A percentile compares a stretch with the other conserved stretches of the same genome.
phyloP scores from a whole-genome alignment of 2,888 invertebrate genomes.

The Agrotis segetum region DNA sequence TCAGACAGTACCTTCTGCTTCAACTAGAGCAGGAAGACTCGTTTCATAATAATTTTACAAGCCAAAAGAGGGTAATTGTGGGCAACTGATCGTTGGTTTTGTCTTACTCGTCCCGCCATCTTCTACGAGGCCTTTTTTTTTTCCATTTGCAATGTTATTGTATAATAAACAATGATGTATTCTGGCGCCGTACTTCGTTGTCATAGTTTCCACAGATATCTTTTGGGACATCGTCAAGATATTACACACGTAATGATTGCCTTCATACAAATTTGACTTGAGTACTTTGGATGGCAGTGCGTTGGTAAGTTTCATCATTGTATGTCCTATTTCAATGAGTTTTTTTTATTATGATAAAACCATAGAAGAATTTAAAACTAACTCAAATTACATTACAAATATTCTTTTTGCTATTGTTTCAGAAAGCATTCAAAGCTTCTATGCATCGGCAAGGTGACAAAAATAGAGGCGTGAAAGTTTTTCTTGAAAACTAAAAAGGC shows the following conservation, averaged over 20 bases:
- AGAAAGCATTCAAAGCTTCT: not conserved
- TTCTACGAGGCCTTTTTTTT: not conserved
- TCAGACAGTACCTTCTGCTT: too few relatives aligned
- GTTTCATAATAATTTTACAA: too few relatives aligned
- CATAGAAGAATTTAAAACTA: too few relatives aligned
- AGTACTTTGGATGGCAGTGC: conserved; percentile 28
- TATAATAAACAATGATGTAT: conserved; percentile 76
- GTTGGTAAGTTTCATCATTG: conserved; percentile 30
- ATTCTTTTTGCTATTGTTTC: not conserved
- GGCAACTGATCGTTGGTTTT: not conserved
- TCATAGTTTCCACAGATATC: conserved; percentile 79
- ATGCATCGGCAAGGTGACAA: not conserved
- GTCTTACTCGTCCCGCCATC: not conserved
- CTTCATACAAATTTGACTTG: conserved; percentile 36
- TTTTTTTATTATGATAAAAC: conserved; percentile 11
- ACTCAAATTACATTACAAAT: too few relatives aligned
- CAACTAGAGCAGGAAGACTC: too few relatives aligned
- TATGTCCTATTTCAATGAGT: conserved; percentile 20
- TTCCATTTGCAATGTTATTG: conserved; percentile 53
- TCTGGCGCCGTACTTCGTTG: conserved; percentile 67
- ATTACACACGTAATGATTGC: conserved; percentile 56
- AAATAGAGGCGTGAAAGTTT: conserved; percentile 43
- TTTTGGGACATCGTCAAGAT: conserved; percentile 72
- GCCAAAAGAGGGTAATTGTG: not conserved
- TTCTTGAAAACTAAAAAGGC: conserved; percentile 61